Conservation (phyloP, 2,113 vertebrate species). For the Alces alces region DNA sequence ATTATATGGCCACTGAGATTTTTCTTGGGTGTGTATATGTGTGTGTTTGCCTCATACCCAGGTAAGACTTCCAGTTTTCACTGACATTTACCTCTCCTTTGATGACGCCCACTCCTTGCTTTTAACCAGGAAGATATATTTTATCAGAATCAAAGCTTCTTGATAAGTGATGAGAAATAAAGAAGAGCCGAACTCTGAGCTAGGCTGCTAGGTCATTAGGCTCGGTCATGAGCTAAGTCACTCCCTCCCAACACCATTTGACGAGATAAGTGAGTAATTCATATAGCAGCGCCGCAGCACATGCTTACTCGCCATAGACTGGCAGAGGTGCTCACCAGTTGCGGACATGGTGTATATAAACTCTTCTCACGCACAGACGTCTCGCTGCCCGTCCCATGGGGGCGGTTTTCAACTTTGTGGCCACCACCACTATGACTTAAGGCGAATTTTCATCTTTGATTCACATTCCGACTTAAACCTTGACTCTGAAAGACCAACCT, state of each 20-base stretch:
- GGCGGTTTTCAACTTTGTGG: neutral
- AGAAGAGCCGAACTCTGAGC: neutral
- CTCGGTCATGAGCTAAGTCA: neutral
- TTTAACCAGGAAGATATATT: neutral
- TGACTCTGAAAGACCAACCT: neutral
- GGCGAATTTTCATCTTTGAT: neutral
- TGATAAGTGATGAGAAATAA: neutral
- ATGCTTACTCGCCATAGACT: accelerated
- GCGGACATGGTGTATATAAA: neutral
- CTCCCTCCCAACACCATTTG: neutral
- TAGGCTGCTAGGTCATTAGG: neutral
- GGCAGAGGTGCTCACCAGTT: neutral
- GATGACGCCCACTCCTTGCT: neutral
- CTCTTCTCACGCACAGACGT: neutral
- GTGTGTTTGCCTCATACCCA: neutral
- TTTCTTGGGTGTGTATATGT: neutral
- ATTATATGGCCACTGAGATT: neutral
- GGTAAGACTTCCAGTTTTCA: neutral
- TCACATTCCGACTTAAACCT: neutral
- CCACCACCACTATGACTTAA: neutral
- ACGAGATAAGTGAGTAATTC: neutral
- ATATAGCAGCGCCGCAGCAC: neutral
- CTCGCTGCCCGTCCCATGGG: neutral
- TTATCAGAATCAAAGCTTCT: neutral
- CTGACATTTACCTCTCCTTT: neutral